Evolutionary conservation across 1,140 invertebrate genomes (phyloP).

Genomic region (Drosophila subpulchrella): DNA sequence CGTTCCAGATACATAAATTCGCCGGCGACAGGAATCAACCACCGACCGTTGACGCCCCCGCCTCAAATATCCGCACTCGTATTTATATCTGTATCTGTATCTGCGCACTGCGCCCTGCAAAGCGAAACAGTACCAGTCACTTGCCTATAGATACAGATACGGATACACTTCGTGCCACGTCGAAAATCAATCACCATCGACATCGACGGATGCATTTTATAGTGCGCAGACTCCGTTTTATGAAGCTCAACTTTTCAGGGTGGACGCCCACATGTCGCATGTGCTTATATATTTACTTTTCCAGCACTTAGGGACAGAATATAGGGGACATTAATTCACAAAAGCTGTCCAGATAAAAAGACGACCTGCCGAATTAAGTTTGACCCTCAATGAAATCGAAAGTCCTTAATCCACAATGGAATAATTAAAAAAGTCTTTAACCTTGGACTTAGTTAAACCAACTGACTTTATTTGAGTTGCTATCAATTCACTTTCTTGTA

Average conservation of each 20-base stretch:
- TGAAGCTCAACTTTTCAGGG: conserved; percentile 6
- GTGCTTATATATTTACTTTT: conserved; percentile 27
- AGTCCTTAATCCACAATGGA: conserved; percentile 9
- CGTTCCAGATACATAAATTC: conserved; percentile 72
- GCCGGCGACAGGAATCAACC: conserved; percentile 57
- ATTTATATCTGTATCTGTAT: conserved; percentile 21
- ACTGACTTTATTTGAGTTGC: neutral
- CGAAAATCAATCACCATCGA: conserved; percentile 69
- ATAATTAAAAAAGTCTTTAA: neutral
- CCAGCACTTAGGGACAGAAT: conserved; percentile 9
- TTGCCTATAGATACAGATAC: conserved; percentile 7
- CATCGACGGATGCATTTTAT: conserved; percentile 40
- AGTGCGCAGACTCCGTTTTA: conserved; percentile 66
- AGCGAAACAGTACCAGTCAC: conserved; percentile 45
- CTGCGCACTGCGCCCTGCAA: conserved; percentile 49
- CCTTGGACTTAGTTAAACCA: neutral
- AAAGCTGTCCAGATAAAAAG: conserved; percentile 16
- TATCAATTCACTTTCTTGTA: neutral
- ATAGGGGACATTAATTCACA: conserved; percentile 1
- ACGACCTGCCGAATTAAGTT: conserved; percentile 30
- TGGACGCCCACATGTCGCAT: conserved; percentile 12
- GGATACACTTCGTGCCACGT: conserved; percentile 11
- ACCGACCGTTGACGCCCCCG: conserved; percentile 40
- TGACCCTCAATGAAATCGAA: conserved; percentile 42
- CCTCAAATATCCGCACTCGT: conserved; percentile 10